These are phyloP conservation scores for Icerya purchasi DNA, from an alignment of 2,888 invertebrate genomes.

Conservation along the genomic window DNA sequence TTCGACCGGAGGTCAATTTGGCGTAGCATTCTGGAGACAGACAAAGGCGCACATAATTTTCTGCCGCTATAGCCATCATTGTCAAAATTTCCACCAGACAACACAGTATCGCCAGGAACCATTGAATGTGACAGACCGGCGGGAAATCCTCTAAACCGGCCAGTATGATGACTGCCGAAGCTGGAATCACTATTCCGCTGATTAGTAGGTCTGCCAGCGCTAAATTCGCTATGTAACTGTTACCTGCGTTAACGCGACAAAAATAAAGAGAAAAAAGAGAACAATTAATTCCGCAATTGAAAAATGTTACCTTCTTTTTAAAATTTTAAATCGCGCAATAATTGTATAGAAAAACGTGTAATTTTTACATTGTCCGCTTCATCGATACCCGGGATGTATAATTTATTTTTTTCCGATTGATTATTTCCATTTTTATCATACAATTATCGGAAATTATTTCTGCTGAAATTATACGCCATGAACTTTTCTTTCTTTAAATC, in stretches of 20 bases:
- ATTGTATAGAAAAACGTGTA: too few species aligned
- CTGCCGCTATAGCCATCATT: conserved; percentile 38
- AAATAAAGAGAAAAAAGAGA: too few species aligned
- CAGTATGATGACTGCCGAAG: conserved; percentile 43
- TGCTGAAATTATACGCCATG: too few species aligned
- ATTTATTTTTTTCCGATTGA: too few species aligned
- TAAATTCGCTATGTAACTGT: conserved; percentile 44
- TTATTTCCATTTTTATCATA: too few species aligned
- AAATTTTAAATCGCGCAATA: too few species aligned
- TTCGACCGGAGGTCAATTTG: conserved; percentile 28
- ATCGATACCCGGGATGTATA: too few species aligned
- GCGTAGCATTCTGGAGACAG: conserved; percentile 31
- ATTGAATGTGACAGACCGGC: conserved; percentile 40
- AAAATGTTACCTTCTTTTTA: too few species aligned
- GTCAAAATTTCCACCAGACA: conserved; percentile 42
- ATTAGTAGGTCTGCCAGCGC: conserved; percentile 49
- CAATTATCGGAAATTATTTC: too few species aligned
- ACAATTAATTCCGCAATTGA: too few species aligned
- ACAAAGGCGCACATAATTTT: conserved; percentile 42
- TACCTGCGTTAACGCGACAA: conserved; percentile 34
- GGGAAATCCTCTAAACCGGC: conserved; percentile 37
- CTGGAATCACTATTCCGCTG: conserved; percentile 44
- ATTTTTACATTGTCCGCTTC: too few species aligned
- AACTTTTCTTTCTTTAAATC: too few species aligned
- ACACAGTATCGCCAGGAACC: conserved; percentile 41